Base-by-base conservation (phyloP, 2,797 vertebrate genomes). In the Botia almorhae region DNA sequence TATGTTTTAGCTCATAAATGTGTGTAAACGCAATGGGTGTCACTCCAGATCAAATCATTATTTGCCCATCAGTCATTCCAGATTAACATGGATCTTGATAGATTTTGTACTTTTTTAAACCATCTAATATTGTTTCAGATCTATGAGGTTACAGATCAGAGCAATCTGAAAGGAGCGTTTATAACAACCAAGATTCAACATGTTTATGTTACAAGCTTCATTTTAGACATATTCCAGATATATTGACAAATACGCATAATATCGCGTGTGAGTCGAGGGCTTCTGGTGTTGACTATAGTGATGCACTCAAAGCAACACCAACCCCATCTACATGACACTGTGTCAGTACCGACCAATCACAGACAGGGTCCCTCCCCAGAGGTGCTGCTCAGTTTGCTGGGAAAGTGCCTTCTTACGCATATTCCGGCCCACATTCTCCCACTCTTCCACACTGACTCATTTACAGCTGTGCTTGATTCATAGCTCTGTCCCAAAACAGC, bases 371-470 rank as follows among this genome's bases (percentile, higher is more conserved):
- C 74, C 43, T 77, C 46, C 61, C n/a, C 16, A 69, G 69, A 79
- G 63, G 63, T 39, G 14, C 53, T 21, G 48, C 46, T 33, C 46
- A 13, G 16, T 36, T 29, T 33, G 21, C 64, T 46, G 56, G 60
- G 50, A 55, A 80, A 80, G 77, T 83, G 82, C 76, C 76, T 82
- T 48, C 55, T 70, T 3, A n/a, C 11, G 56, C 46, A 43, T 78
- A 23, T 71, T 79, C 46, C 48, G 60, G 60, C 36, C 19, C 16
- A 0, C 43, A 23, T 72, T 64, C 14, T 56, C 50, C 60, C 33
- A 29, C n/a, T 73, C 50, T 23, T 19, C 10, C 55, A 36, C 0
- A 19, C 29, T 3, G 76, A 39, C 29, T 5, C 26, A 63, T 7
- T 63, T 6, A 63, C 5, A 61, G 23, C 6, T 29, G 29, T 36